These are phyloP conservation scores for Cryptosula pallasiana DNA, from an alignment of 2,888 invertebrate species.

Conservation along the genomic window DNA sequence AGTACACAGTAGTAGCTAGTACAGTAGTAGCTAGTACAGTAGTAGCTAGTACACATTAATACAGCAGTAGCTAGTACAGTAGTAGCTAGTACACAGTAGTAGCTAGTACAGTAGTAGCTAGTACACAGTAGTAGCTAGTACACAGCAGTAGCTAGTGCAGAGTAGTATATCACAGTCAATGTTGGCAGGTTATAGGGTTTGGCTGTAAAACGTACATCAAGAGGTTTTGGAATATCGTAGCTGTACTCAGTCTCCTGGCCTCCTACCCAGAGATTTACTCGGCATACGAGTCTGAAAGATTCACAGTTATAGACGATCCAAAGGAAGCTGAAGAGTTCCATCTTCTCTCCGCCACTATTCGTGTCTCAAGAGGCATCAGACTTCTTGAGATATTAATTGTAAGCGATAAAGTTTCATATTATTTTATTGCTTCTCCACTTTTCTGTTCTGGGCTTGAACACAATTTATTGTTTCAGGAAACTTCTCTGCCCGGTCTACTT, in stretches of 20 bases:
- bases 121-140: no score
- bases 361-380: not conserved
- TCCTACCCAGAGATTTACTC: not conserved
- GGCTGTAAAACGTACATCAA: conserved; percentile 53
- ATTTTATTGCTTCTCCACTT: no score
- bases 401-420: no score
- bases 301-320: conserved; percentile 55
- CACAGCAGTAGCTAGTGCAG: no score
- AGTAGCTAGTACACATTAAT: no score
- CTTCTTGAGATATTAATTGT: not conserved
- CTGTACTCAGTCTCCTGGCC: conserved; percentile 57
- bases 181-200: conserved; percentile 35
- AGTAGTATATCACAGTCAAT: no score
- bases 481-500: conserved; percentile 56
- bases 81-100: no score
- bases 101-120: no score
- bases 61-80: no score
- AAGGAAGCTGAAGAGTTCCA: conserved; percentile 10
- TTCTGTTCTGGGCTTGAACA: no score
- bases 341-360: not conserved
- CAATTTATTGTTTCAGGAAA: conserved; percentile 56
- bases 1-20: no score
- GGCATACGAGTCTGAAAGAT: conserved; percentile 27
- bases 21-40: no score
- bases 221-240: conserved; percentile 61